A percentile compares a stretch with the other conserved stretches of the same genome.
These are phyloP conservation scores for Distichodus sexfasciatus DNA, from an alignment of 2,797 vertebrate genomes.

Conservation along the genomic window DNA sequence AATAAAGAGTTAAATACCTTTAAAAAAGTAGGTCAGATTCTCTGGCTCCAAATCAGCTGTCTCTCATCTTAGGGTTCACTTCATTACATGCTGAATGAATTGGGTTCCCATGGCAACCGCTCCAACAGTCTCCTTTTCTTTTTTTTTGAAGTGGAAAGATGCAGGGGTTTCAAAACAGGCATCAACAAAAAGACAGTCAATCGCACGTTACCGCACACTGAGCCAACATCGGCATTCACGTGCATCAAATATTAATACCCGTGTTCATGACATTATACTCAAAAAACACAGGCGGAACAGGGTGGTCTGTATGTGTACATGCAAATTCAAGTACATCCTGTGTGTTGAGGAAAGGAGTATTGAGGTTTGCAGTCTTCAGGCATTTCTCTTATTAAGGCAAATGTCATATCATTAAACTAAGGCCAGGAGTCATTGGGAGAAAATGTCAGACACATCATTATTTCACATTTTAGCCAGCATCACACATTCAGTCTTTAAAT, in stretches of 20 bases:
- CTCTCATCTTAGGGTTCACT: conserved; percentile 50
- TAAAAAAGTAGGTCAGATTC: conserved; percentile 47
- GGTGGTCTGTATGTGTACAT: too few relatives aligned
- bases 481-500: background rate
- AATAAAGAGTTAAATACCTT: conserved; percentile 28
- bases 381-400: conserved; percentile 33
- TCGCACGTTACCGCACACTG: background rate
- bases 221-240: background rate
- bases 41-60: conserved; percentile 35
- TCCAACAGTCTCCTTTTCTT: background rate
- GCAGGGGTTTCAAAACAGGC: conserved; percentile 5
- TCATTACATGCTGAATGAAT: conserved; percentile 44
- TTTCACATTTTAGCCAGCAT: conserved; percentile 11
- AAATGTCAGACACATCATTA: conserved; percentile 36
- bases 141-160: background rate
- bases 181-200: conserved; percentile 2
- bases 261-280: too few relatives aligned
- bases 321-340: background rate
- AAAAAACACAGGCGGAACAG: too few relatives aligned
- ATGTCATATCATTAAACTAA: conserved; percentile 26
- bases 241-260: too few relatives aligned
- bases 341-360: background rate
- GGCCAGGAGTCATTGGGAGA: conserved; percentile 15
- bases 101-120: conserved; percentile 7
- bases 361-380: background rate